phyloP scores from a whole-genome alignment of 2,888 invertebrate genomes.

The Uloborus plumipes region DNA sequence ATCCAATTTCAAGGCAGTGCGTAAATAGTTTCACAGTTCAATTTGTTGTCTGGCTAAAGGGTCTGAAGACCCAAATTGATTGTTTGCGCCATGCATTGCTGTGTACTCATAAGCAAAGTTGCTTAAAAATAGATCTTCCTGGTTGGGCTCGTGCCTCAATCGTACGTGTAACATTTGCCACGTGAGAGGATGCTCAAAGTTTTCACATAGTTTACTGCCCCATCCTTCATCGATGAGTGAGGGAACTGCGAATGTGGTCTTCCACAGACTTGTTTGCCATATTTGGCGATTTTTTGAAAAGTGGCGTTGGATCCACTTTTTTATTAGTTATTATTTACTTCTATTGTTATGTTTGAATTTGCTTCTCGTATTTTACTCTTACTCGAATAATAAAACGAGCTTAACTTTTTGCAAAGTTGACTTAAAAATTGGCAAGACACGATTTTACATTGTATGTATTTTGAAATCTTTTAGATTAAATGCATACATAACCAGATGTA shows the following conservation, averaged over 20 bases:
- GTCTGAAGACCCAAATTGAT: constrained; percentile 19
- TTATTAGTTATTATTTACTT: too few species aligned
- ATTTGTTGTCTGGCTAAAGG: constrained; percentile 28
- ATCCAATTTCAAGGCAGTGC: constrained; percentile 11
- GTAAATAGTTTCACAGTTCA: constrained; percentile 28
- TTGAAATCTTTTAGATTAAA: too few species aligned
- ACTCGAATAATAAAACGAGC: too few species aligned
- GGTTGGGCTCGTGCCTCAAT: constrained; percentile 8
- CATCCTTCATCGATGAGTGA: constrained; percentile 20
- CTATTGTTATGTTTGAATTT: too few species aligned
- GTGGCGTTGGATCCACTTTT: too few species aligned
- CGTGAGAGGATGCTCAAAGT: constrained; percentile 28
- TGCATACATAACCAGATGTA: too few species aligned
- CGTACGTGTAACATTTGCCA: constrained; percentile 32
- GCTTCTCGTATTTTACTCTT: too few species aligned
- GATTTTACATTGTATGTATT: too few species aligned
- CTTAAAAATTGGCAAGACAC: too few species aligned
- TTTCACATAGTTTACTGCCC: constrained; percentile 28
- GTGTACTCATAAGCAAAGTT: neutral
- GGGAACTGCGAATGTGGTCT: neutral
- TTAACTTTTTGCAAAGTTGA: too few species aligned
- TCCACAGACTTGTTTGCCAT: neutral
- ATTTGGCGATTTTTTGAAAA: neutral
- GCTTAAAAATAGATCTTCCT: constrained; percentile 38
- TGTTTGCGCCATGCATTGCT: constrained; percentile 28